Percentiles rank a stretch among this genome's conserved stretches.
phyloP scores from a whole-genome alignment of 1,140 invertebrate genomes.

The Calephelis virginiensis region DNA sequence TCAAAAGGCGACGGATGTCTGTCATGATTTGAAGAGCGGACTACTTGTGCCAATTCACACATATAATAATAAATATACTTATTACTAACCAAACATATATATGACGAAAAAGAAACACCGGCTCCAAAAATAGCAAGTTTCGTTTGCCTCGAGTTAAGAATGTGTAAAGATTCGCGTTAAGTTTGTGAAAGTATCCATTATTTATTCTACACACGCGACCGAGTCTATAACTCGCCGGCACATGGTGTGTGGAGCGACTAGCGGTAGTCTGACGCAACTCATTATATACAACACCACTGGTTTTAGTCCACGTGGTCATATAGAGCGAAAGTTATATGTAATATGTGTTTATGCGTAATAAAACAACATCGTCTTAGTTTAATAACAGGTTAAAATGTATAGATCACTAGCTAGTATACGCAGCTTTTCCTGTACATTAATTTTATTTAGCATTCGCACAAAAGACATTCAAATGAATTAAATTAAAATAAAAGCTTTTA shows the following conservation, averaged over 20 bases:
- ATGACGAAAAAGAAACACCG: background rate
- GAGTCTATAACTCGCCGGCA: slow-evolving; percentile 37
- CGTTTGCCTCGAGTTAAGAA: slow-evolving; percentile 23
- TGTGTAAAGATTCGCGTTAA: slow-evolving; percentile 34
- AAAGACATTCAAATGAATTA: too few species aligned
- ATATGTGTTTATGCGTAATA: background rate
- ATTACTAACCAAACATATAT: background rate
- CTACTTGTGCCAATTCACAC: too few species aligned
- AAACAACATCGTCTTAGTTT: background rate
- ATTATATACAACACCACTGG: slow-evolving; percentile 56
- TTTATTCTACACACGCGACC: slow-evolving; percentile 57
- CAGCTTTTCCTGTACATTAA: too few species aligned
- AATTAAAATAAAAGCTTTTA: too few species aligned
- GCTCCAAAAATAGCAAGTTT: background rate
- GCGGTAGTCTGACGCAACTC: slow-evolving; percentile 68
- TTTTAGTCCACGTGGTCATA: slow-evolving; percentile 2
- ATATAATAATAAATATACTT: too few species aligned
- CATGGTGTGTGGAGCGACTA: slow-evolving; percentile 38
- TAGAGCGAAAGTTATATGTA: slow-evolving; percentile 51
- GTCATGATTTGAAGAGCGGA: too few species aligned
- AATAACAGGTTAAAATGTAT: background rate
- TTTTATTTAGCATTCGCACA: too few species aligned
- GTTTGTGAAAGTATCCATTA: slow-evolving; percentile 57
- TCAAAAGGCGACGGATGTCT: too few species aligned
- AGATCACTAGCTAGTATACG: too few species aligned